Conservation (phyloP, 2,888 invertebrate genomes). For the Crepidodera aurea region DNA sequence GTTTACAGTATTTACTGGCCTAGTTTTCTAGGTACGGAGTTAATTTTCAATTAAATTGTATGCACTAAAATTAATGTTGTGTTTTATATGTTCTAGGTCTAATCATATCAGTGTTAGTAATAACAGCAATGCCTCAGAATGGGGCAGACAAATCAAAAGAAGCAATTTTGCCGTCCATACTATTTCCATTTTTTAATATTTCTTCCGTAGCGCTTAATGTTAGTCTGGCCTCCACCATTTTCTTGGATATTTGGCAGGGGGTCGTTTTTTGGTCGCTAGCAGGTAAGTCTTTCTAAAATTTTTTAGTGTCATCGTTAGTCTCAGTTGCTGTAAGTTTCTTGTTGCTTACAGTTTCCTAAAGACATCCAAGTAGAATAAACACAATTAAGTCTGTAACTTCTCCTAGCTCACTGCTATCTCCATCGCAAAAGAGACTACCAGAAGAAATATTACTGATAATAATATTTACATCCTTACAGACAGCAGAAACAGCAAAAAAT, state of each 20-base stretch:
- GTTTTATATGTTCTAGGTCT: constrained; percentile 66
- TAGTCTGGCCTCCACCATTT: constrained; percentile 65
- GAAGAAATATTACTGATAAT: no score
- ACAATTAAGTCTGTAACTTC: no score
- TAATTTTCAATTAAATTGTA: background rate
- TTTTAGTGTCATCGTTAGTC: no score
- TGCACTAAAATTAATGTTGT: no score
- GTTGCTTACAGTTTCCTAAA: no score
- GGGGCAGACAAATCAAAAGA: constrained; percentile 55
- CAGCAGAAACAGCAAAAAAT: no score
- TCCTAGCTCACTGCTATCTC: no score
- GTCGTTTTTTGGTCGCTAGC: constrained; percentile 68
- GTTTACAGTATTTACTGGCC: constrained; percentile 50
- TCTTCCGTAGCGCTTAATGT: constrained; percentile 63
- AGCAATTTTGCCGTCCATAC: constrained; percentile 49
- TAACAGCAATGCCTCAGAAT: constrained; percentile 66
- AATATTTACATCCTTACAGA: no score
- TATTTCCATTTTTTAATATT: constrained; percentile 61
- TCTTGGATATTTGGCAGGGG: constrained; percentile 70
- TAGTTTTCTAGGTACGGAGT: constrained; percentile 49
- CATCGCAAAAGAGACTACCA: no score
- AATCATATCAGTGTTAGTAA: constrained; percentile 63
- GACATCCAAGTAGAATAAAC: no score
- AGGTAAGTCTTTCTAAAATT: no score
- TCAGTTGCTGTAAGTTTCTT: no score